Evolutionary conservation across 2,113 vertebrate species (phyloP).

Genomic region (Sisor rabdophorus): DNA sequence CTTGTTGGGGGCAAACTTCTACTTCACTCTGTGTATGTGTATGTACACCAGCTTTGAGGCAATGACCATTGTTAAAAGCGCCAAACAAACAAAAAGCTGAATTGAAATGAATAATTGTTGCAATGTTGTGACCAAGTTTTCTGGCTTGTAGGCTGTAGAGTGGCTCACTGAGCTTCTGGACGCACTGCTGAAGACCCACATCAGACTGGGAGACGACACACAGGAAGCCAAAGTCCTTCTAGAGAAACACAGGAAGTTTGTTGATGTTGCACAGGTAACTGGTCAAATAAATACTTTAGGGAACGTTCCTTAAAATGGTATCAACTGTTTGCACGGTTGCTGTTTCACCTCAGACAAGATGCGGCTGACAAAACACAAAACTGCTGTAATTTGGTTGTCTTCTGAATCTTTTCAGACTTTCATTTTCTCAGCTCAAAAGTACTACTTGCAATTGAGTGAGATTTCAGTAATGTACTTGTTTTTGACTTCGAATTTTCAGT

Average conservation of each 20-base stretch:
- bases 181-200: conserved; percentile 91
- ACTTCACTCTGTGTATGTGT: too few relatives aligned
- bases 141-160: conserved; percentile 81
- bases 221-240: conserved; percentile 91
- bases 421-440: too few relatives aligned
- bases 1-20: too few relatives aligned
- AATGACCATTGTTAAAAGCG: too few relatives aligned
- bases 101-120: neutral
- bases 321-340: neutral
- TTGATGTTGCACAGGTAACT: conserved; percentile 94
- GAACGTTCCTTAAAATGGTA: neutral
- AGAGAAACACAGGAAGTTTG: conserved; percentile 98
- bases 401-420: too few relatives aligned
- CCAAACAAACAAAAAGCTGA: too few relatives aligned
- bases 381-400: too few relatives aligned
- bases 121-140: neutral
- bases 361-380: too few relatives aligned
- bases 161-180: conserved; percentile 94
- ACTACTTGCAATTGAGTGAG: too few relatives aligned
- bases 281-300: conserved; percentile 21
- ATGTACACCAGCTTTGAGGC: too few relatives aligned
- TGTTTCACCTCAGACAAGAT: neutral
- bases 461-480: too few relatives aligned
- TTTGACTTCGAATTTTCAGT: too few relatives aligned
- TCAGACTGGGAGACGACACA: conserved; percentile 85